Base-by-base conservation (phyloP, 2,888 invertebrate species). In the Orgyia antiqua region DNA sequence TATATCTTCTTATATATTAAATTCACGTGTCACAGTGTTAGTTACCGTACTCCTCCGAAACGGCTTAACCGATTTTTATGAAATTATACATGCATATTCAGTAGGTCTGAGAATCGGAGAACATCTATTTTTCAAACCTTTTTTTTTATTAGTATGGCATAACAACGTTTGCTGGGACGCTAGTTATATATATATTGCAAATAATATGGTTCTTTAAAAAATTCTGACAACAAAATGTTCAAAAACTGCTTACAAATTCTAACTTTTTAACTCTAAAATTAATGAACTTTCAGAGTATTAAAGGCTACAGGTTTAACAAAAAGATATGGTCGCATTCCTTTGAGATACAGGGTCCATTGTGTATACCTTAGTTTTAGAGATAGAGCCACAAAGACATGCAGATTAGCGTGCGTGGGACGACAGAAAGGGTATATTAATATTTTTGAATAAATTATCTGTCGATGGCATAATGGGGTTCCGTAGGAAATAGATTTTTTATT, bases 291-390 rank as follows among this genome's bases (percentile, higher is more conserved):
- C 37, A 36, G 39, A 44, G 42, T 44, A 49, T 50, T 54, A 43
- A 44, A 51, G 40, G 43, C 45, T 41, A 46, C 51, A 40, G 48
- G 35, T 35, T 45, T 42, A 44, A 47, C 40, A 39, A 41, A 53
- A 28, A 42, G 60, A 62, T 59, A 63, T 38, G 50, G 51, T 33
- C 42, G 58, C 71, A 66, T 72, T 68, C 63, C 58, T 45, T 24
- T 11, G 13, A 51, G 60, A 67, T 69, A 74, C 57, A 46, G 37
- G 33, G n/a, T 28, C 67, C 62, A 74, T 75, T 74, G 75, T 74
- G 60, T 68, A 41, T 41, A 37, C 21, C 43, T 36, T 37, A 42
- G 39, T 44, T 39, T 25, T 26, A 20, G 30, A 52, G 54, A 54
- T 51, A 54, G 36, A 41, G 32, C 41, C 33, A 43, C 50, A 33